Evolutionary conservation across 2,113 vertebrate genomes (phyloP), one percentile per base, ranked within the genome.

Genomic region (Panthera leo): DNA sequence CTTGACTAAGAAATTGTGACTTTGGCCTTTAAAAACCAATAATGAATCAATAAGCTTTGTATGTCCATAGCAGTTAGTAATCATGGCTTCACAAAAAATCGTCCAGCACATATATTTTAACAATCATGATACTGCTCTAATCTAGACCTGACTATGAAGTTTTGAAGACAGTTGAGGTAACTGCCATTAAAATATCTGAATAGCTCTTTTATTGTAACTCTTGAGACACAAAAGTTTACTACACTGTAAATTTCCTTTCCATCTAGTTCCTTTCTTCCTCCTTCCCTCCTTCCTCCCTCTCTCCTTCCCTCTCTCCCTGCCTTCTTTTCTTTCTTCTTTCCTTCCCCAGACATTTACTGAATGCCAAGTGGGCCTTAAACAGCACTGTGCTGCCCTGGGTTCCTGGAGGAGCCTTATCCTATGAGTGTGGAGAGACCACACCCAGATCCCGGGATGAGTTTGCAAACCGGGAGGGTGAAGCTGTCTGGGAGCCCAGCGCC

Each of bases 21-120:
- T 94, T 89, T 29, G 42, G 16, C 7, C 65, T 94, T 90, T 92
- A 92, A 79, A 94, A 88, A 45, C n/a, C 42, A 90, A 36, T 19
- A 91, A 21, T 65, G 45, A 93, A 27, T 94, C 42, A 58, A 45
- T 14, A 95, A 51, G 21, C 5, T 87, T 21, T 79, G 14, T 70
- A 48, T 78, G 34, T 65, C 31, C 39, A 42, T 71, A 78, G 67
- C 31, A 7, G 5, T 85, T 86, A 82, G 48, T 55, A 73, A 95
- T 75, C n/a, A 48, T 58, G 25, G 4, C 42, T 95, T 89, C 34
- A 42, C 12, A 71, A 61, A 58, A 83, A 86, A 48, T 70, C 45
- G 8, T 85, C 79, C n/a, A 42, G 18, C 5, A 16, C 13, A 53
- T 65, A 6, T 18, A 34, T 29, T 83, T 93, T 42, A 93, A 34